A percentile compares a stretch with the other conserved stretches of the same genome.
Evolutionary conservation across 2,797 vertebrate species (phyloP).

Genomic region (Neostethus bicornis): DNA sequence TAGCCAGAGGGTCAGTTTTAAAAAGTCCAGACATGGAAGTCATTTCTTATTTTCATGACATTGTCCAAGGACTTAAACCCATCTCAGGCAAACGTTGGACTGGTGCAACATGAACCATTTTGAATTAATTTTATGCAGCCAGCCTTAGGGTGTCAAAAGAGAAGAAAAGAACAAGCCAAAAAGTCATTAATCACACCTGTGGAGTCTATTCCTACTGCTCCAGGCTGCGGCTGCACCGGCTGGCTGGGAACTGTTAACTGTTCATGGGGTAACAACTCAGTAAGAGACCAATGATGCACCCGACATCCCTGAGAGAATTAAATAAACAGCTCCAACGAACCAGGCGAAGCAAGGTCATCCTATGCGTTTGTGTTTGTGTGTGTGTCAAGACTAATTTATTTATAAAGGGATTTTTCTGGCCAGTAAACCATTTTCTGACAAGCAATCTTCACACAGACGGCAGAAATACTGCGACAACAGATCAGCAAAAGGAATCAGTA

Average conservation of each 20-base stretch:
- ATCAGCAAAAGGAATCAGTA: constrained; percentile 5
- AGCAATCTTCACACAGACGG: constrained; percentile 7
- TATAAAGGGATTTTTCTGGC: constrained; percentile 36
- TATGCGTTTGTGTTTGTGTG: constrained; percentile 5
- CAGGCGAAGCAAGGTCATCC: constrained; percentile 26
- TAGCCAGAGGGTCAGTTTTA: neutral
- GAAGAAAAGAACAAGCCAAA: neutral
- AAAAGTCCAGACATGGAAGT: neutral
- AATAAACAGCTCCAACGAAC: constrained; percentile 11
- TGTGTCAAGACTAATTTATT: constrained; percentile 33
- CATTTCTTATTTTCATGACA: neutral
- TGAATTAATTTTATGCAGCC: neutral
- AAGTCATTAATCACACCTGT: neutral
- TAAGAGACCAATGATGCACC: constrained; percentile 1
- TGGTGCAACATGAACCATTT: neutral
- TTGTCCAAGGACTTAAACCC: neutral
- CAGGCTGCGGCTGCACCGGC: neutral
- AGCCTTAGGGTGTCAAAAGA: neutral
- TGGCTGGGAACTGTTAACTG: constrained; percentile 17
- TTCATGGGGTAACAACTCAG: constrained; percentile 15
- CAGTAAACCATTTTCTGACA: constrained; percentile 37
- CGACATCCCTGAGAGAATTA: constrained; percentile 5
- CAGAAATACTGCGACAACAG: constrained; percentile 37
- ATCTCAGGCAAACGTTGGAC: neutral
- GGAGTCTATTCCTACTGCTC: neutral